A percentile compares a stretch with the other conserved stretches of the same genome.
Evolutionary conservation across 2,113 vertebrate species (phyloP).

Genomic region (Ochotona curzoniae): DNA sequence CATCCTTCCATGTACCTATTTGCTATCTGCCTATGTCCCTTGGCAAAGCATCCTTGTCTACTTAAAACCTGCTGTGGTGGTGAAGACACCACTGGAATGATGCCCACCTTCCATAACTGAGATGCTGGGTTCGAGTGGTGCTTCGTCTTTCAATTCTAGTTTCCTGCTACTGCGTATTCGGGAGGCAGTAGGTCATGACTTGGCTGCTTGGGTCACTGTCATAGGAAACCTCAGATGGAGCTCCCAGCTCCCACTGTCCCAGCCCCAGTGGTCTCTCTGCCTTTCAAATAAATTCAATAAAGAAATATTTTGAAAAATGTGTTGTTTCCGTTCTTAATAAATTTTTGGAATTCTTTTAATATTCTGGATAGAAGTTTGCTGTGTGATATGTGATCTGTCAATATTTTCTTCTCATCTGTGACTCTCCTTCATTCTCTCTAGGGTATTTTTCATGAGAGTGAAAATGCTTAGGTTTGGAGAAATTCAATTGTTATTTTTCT

Average conservation of each 20-base stretch:
- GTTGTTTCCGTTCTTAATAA: not conserved
- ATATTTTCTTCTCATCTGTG: not conserved
- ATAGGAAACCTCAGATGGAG: too few relatives aligned
- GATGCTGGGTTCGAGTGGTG: too few relatives aligned
- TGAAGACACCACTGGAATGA: too few relatives aligned
- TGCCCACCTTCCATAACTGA: too few relatives aligned
- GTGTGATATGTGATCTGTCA: not conserved
- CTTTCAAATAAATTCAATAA: too few relatives aligned
- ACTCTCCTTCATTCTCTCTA: not conserved
- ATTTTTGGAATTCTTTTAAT: not conserved
- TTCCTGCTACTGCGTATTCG: too few relatives aligned
- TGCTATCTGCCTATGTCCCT: not conserved
- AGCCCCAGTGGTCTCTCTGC: too few relatives aligned
- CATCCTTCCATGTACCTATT: not conserved
- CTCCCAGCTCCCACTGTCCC: too few relatives aligned
- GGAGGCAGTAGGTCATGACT: too few relatives aligned
- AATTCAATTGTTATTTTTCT: not conserved
- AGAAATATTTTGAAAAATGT: not conserved
- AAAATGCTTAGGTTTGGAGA: constrained; percentile 22
- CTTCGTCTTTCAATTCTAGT: too few relatives aligned
- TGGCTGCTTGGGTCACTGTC: too few relatives aligned
- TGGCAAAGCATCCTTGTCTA: not conserved
- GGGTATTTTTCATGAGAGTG: not conserved
- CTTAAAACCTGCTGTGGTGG: not conserved
- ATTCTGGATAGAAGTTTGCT: not conserved